These are phyloP conservation scores for Drosophila cardini DNA, from an alignment of 1,140 invertebrate species.

Conservation along the genomic window DNA sequence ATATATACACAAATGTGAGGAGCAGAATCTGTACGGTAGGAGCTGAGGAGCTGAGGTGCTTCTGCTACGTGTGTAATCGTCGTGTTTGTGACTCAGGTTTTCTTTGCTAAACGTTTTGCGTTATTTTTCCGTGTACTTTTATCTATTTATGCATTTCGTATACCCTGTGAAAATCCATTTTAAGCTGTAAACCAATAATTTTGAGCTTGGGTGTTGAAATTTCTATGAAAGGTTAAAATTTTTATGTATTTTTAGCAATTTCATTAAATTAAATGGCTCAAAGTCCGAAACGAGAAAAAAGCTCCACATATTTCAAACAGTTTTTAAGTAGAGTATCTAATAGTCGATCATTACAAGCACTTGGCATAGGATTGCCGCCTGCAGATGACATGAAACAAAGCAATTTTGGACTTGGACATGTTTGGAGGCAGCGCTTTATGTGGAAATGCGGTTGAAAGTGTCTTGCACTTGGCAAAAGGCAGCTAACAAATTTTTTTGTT, in stretches of 20 bases:
- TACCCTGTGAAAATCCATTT: not conserved
- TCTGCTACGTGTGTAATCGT: slow-evolving; percentile 1
- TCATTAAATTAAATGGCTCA: not conserved
- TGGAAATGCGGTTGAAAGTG: slow-evolving; percentile 22
- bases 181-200: no score
- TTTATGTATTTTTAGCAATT: no score
- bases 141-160: not conserved
- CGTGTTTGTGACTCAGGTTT: not conserved
- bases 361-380: slow-evolving; percentile 20
- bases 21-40: not conserved
- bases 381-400: slow-evolving; percentile 65
- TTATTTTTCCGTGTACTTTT: not conserved
- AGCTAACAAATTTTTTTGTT: slow-evolving; percentile 18
- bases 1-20: not conserved
- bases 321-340: slow-evolving; percentile 3
- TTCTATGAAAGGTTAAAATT: no score
- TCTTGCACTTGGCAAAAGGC: slow-evolving; percentile 22
- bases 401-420: slow-evolving; percentile 38
- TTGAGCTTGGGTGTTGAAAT: no score
- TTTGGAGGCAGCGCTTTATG: slow-evolving; percentile 18
- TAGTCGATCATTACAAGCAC: not conserved
- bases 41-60: not conserved
- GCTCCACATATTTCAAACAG: not conserved
- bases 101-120: not conserved
- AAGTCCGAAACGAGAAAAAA: not conserved